These are phyloP conservation scores for Leptosomus discolor DNA, from an alignment of 2,113 vertebrate genomes.

Conservation along the genomic window DNA sequence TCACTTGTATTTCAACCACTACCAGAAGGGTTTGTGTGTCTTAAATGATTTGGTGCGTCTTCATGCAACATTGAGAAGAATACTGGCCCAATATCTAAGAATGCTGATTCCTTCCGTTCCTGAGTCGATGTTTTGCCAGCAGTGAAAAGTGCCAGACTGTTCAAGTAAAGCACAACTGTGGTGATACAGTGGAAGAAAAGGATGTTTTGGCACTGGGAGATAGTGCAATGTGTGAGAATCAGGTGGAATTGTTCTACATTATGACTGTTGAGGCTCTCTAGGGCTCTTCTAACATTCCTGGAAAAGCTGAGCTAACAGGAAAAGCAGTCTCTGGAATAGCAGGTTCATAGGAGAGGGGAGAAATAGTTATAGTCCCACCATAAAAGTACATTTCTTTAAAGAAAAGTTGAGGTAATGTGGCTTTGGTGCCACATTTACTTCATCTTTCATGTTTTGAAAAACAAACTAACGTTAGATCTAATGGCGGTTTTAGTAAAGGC, in stretches of 20 bases:
- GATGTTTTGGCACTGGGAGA: slow-evolving; percentile 63
- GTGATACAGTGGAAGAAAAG: slow-evolving; percentile 22
- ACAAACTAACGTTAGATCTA: slow-evolving; percentile 45
- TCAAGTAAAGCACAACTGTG: slow-evolving; percentile 72
- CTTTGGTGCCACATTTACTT: neutral
- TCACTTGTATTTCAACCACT: slow-evolving; percentile 72
- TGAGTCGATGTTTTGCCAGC: slow-evolving; percentile 58
- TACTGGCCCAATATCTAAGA: slow-evolving; percentile 59
- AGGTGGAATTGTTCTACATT: slow-evolving; percentile 40
- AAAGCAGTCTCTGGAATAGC: slow-evolving; percentile 35
- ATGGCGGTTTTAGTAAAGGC: slow-evolving; percentile 36
- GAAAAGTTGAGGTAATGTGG: neutral
- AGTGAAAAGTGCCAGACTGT: slow-evolving; percentile 68
- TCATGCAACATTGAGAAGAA: slow-evolving; percentile 75
- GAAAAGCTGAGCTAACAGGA: slow-evolving; percentile 28
- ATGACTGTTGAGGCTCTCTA: slow-evolving; percentile 33
- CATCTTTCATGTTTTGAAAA: slow-evolving; percentile 47
- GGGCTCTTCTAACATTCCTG: slow-evolving; percentile 48
- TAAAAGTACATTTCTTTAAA: slow-evolving; percentile 18
- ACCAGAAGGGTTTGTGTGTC: slow-evolving; percentile 68
- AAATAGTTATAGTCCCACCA: slow-evolving; percentile 20
- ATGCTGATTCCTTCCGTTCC: slow-evolving; percentile 54
- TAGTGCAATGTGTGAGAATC: slow-evolving; percentile 62
- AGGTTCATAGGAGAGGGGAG: slow-evolving; percentile 9
- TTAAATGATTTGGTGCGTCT: slow-evolving; percentile 76